These are phyloP conservation scores for Tetramorium bicarinatum DNA, from an alignment of 2,888 invertebrate species.

Conservation along the genomic window DNA sequence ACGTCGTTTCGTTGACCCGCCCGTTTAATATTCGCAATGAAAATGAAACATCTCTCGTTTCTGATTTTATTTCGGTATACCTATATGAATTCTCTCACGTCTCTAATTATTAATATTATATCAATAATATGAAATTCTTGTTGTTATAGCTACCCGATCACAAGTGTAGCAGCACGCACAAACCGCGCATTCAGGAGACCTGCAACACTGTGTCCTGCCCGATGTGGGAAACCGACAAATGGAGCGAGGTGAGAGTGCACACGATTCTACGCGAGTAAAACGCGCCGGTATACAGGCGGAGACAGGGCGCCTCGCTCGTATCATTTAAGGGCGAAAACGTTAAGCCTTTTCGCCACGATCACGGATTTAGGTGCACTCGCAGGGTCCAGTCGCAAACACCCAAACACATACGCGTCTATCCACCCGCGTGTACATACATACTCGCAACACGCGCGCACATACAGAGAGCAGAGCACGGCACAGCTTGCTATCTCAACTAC, in stretches of 20 bases:
- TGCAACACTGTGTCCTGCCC: slow-evolving; percentile 96
- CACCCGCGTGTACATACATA: not conserved
- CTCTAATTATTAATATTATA: not conserved
- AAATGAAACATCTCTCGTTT: not conserved
- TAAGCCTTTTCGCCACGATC: slow-evolving; percentile 49
- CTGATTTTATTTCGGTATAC: too few relatives aligned
- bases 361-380: slow-evolving; percentile 38
- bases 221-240: slow-evolving; percentile 94
- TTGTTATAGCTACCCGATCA: slow-evolving; percentile 91
- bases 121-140: slow-evolving; percentile 40
- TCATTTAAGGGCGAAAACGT: slow-evolving; percentile 46
- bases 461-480: not conserved
- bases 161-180: slow-evolving; percentile 91
- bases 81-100: not conserved
- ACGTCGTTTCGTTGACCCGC: not conserved
- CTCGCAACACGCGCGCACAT: not conserved
- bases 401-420: not conserved
- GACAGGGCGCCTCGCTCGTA: slow-evolving; percentile 25
- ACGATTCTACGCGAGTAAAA: slow-evolving; percentile 39
- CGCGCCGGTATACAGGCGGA: not conserved
- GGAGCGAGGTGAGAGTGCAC: slow-evolving; percentile 93
- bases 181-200: slow-evolving; percentile 93
- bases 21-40: not conserved
- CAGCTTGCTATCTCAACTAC: slow-evolving; percentile 42
- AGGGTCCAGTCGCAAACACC: slow-evolving; percentile 24